A percentile compares a stretch with the other conserved stretches of the same genome.
Conservation (phyloP, 2,797 vertebrate genomes). For the Rhadinocentrus ornatus region DNA sequence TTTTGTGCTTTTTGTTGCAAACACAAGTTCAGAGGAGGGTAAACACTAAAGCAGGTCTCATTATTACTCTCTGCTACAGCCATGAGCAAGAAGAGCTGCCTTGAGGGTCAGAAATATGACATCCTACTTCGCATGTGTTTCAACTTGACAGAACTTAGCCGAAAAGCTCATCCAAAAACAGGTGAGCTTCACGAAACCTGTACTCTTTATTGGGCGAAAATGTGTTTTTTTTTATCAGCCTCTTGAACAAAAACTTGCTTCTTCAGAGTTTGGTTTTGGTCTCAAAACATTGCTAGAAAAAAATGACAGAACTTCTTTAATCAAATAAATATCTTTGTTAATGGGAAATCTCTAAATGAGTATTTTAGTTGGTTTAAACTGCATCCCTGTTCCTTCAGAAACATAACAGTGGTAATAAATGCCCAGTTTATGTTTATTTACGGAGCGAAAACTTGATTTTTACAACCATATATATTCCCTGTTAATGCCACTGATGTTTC, state of each 20-base stretch:
- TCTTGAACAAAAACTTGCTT: neutral
- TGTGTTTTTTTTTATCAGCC: neutral
- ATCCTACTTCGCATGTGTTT: constrained; percentile 12
- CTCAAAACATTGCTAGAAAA: neutral
- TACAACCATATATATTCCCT: neutral
- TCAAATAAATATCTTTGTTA: neutral
- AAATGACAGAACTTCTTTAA: neutral
- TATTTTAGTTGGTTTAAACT: neutral
- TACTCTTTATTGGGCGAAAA: neutral
- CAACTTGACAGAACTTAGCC: fast-evolving
- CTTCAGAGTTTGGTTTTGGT: neutral
- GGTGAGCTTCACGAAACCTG: constrained; percentile 57
- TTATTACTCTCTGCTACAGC: constrained; percentile 75
- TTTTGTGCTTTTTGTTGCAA: constrained; percentile 68
- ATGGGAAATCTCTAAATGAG: neutral
- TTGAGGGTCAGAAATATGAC: constrained; percentile 39
- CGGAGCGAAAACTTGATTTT: neutral
- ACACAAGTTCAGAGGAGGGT: constrained; percentile 72
- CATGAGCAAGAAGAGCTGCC: constrained; percentile 82
- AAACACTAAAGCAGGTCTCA: constrained; percentile 83
- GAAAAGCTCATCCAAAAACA: constrained; percentile 4
- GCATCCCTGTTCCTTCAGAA: neutral
- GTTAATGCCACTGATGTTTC: neutral
- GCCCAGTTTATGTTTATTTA: neutral
- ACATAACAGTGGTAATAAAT: neutral